These are phyloP conservation scores for Toxonevra muliebris DNA, from an alignment of 2,888 invertebrate genomes.

Conservation along the genomic window DNA sequence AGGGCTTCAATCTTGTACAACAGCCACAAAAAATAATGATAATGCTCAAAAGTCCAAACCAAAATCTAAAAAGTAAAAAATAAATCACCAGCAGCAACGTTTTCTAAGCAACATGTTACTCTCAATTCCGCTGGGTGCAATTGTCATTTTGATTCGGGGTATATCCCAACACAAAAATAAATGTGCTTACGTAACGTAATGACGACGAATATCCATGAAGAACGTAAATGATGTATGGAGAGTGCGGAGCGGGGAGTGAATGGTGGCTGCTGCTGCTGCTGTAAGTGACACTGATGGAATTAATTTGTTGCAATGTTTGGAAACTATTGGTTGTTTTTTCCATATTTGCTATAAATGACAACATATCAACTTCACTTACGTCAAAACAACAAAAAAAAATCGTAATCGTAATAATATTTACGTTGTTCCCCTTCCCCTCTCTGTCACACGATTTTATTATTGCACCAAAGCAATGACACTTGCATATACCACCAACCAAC, in stretches of 20 bases:
- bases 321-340: too few species aligned
- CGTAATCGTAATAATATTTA: not conserved
- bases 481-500: slow-evolving; percentile 20
- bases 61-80: too few species aligned
- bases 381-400: not conserved
- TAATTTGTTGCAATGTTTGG: slow-evolving; percentile 31
- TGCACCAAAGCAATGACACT: slow-evolving; percentile 33
- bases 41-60: too few species aligned
- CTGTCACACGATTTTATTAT: slow-evolving; percentile 14
- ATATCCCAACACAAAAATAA: not conserved
- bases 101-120: too few species aligned
- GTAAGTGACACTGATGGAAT: slow-evolving; percentile 36
- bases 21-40: too few species aligned
- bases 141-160: not conserved
- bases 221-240: not conserved
- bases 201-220: not conserved
- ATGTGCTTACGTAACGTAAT: slow-evolving; percentile 14
- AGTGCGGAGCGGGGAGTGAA: not conserved
- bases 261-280: too few species aligned
- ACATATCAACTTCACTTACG: slow-evolving; percentile 15
- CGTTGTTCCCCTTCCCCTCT: not conserved
- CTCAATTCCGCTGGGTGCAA: too few species aligned
- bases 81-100: too few species aligned
- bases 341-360: not conserved
- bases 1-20: too few species aligned